Conservation (phyloP, 2,888 invertebrate genomes). For the Xestia xanthographa region DNA sequence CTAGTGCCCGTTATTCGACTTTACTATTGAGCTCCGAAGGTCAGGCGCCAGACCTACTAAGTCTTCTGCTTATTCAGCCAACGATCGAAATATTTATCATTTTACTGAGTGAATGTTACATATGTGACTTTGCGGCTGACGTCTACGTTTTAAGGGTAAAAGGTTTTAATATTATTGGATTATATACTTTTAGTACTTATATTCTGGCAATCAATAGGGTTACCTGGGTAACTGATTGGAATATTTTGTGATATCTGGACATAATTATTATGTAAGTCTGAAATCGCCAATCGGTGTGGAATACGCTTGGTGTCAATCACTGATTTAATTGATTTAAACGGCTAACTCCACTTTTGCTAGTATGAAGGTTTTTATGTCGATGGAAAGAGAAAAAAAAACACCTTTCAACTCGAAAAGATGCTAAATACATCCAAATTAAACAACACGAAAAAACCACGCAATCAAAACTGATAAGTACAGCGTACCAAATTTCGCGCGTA, state of each 20-base stretch:
- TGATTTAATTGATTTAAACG: too few relatives aligned
- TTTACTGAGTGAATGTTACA: neutral
- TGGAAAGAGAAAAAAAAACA: too few relatives aligned
- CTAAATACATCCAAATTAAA: too few relatives aligned
- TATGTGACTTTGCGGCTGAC: neutral
- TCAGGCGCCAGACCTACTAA: conserved; percentile 7
- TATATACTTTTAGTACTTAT: neutral
- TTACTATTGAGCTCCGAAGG: conserved; percentile 29
- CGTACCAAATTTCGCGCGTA: too few relatives aligned
- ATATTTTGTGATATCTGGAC: neutral
- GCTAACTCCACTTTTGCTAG: too few relatives aligned
- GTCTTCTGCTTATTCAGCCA: conserved; percentile 10
- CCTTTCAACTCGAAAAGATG: too few relatives aligned
- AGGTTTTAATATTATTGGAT: neutral
- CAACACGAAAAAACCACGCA: too few relatives aligned
- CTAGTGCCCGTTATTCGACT: conserved; percentile 34
- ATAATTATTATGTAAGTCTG: neutral
- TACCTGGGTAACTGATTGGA: neutral
- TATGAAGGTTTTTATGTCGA: too few relatives aligned
- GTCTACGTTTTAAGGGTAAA: neutral
- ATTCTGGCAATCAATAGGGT: neutral
- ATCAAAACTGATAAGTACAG: too few relatives aligned
- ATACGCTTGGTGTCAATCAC: neutral
- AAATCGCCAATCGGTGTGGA: neutral
- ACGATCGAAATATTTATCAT: conserved; percentile 15